Conservation (phyloP, 2,797 vertebrate species). For the Poecilia picta region DNA sequence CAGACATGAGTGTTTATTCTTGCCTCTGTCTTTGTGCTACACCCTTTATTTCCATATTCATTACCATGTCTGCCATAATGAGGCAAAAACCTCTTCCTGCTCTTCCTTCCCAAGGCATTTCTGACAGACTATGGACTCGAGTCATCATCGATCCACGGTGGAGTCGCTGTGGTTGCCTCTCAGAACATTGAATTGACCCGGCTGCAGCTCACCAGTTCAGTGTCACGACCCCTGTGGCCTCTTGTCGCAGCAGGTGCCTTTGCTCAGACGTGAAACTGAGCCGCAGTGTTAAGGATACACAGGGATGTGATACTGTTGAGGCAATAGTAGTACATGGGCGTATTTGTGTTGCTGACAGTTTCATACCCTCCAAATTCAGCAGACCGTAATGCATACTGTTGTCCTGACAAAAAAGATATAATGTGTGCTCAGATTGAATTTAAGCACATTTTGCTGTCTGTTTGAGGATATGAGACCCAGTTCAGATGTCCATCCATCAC, state of each 20-base stretch:
- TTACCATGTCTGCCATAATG: neutral
- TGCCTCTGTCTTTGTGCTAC: neutral
- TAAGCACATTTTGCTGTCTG: constrained; percentile 4
- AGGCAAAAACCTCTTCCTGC: constrained; percentile 8
- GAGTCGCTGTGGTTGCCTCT: constrained; percentile 42
- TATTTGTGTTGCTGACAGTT: constrained; percentile 51
- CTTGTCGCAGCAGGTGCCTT: constrained; percentile 54
- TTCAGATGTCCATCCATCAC: constrained; percentile 65
- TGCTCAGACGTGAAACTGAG: constrained; percentile 52
- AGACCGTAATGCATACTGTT: constrained; percentile 25
- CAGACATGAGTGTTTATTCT: neutral
- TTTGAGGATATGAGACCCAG: constrained; percentile 22
- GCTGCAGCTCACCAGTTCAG: constrained; percentile 50
- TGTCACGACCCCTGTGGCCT: constrained; percentile 45
- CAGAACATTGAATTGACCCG: constrained; percentile 56
- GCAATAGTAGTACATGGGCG: constrained; percentile 47
- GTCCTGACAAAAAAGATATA: constrained; percentile 24
- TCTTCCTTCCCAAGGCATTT: constrained; percentile 6
- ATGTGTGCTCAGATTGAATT: constrained; percentile 22
- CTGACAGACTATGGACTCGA: constrained; percentile 45
- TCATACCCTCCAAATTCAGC: constrained; percentile 40
- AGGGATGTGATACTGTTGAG: constrained; percentile 55
- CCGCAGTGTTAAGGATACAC: constrained; percentile 34
- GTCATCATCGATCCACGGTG: constrained; percentile 54
- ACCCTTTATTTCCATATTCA: neutral